Conservation (phyloP, 2,113 vertebrate species). For the Nerophis ophidion region DNA sequence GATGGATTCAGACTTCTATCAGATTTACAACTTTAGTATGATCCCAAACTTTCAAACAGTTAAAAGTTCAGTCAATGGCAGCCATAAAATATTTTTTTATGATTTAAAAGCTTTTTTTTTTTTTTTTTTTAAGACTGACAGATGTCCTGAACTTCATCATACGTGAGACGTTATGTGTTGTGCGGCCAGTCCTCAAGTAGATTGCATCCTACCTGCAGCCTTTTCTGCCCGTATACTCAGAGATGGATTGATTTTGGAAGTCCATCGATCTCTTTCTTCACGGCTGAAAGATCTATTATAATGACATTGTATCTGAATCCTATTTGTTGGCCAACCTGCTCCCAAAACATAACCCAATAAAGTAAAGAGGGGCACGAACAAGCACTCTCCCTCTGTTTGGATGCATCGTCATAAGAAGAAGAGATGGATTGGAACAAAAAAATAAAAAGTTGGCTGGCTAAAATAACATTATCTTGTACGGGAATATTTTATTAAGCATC, state of each 20-base stretch:
- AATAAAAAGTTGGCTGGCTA: conserved; percentile 45
- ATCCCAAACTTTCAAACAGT: neutral
- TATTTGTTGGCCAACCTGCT: conserved; percentile 60
- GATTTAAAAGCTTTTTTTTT: conserved; percentile 1
- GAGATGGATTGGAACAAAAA: conserved; percentile 40
- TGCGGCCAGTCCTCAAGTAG: neutral
- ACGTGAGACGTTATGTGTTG: conserved; percentile 1
- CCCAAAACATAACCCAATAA: conserved; percentile 64
- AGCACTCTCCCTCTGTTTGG: conserved; percentile 29
- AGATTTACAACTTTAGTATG: neutral
- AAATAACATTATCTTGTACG: conserved; percentile 55
- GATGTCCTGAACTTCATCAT: neutral
- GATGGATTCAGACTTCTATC: neutral
- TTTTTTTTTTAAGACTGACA: neutral
- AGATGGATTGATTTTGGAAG: conserved; percentile 59
- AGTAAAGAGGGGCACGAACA: conserved; percentile 41
- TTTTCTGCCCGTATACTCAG: conserved; percentile 11
- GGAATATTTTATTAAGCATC: conserved; percentile 42
- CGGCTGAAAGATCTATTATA: conserved; percentile 57
- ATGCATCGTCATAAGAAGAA: conserved; percentile 58
- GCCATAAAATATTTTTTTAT: neutral
- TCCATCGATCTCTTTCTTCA: conserved; percentile 53
- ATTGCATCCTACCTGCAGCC: conserved; percentile 36
- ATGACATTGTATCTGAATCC: conserved; percentile 65
- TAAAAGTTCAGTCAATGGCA: neutral